Base-by-base conservation (phyloP, 2,888 invertebrate species). In the Melanophora roralis region DNA sequence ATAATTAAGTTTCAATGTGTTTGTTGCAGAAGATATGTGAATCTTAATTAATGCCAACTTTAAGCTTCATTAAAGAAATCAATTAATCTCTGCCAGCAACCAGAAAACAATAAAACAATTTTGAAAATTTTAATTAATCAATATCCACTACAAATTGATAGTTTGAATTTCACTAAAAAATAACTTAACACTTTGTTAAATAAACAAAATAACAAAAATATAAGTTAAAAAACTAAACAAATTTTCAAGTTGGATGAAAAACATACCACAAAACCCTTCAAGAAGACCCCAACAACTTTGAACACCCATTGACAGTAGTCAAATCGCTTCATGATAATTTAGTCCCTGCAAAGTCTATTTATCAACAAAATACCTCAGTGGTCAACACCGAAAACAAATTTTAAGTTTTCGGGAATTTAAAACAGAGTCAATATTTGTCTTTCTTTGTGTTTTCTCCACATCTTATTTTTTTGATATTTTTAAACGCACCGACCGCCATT, bases 401-500 rank as follows among this genome's bases (percentile, higher is more conserved):
- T 68, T 45, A 6, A 6, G 21, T 16, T 27, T 16, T 64, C 21
- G 6, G n/a, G n/a, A 19, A 19, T 36, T 27, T 21, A 34, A 27
- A 40, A 47, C 5, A 60, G 55, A 68, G 34, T 62, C 14, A 71
- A 40, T 71, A 34, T 75, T 78, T 73, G 40, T 38, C 16, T 11
- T n/a, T n/a, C n/a, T n/a, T n/a, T 43, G 27, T 27, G 27, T 27
- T 27, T 27, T n/a, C n/a, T n/a, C n/a, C n/a, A n/a, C n/a, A n/a
- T n/a, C n/a, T 36, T 36, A 23, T 14, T 55, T 62, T 74, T 68
- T 68, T 38, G 3, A 2, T 2, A 9, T 65, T 27, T 71, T 73
- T 78, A 68, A 78, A 64, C 62, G 8, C 43, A 45, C 78, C 78
- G 78, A 59, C 57, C 21, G 11, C 47, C n/a, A 38, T 12, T n/a